Evolutionary conservation across 2,113 vertebrate genomes (phyloP).

Genomic region (Lutjanus erythropterus): DNA sequence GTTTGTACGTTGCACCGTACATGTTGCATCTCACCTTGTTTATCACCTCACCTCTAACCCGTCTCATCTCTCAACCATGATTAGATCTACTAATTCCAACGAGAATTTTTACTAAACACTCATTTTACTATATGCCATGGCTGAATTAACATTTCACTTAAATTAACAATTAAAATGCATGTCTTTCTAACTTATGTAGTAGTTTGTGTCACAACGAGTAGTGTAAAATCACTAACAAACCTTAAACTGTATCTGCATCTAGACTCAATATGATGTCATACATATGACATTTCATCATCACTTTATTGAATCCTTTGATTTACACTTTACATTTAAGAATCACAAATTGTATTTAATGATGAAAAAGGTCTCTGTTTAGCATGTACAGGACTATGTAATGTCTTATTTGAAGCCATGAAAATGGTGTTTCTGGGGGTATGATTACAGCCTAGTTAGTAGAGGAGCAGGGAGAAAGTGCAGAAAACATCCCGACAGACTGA

Average conservation of each 20-base stretch:
- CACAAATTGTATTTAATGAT: not conserved
- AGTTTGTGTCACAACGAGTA: not conserved
- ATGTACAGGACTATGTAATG: not conserved
- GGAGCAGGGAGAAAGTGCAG: not conserved
- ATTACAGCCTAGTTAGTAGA: not conserved
- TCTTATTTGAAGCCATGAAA: not conserved
- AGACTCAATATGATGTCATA: not conserved
- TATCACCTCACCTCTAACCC: constrained; percentile 39
- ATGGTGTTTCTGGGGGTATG: not conserved
- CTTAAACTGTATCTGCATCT: not conserved
- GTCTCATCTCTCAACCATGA: constrained; percentile 9
- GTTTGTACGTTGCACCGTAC: constrained; percentile 50
- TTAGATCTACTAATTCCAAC: constrained; percentile 26
- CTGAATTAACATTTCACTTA: not conserved
- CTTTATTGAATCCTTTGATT: constrained; percentile 15
- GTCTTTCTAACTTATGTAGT: constrained; percentile 11
- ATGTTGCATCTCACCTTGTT: constrained; percentile 57
- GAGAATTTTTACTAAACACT: not conserved
- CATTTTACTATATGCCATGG: not conserved
- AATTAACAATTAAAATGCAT: constrained; percentile 15
- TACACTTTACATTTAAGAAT: not conserved
- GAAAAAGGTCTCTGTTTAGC: too few species aligned
- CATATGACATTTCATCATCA: constrained; percentile 27
- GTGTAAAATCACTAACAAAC: constrained; percentile 10
- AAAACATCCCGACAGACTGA: not conserved